phyloP scores from a whole-genome alignment of 2,797 vertebrate species.

The Selene dorsalis region DNA sequence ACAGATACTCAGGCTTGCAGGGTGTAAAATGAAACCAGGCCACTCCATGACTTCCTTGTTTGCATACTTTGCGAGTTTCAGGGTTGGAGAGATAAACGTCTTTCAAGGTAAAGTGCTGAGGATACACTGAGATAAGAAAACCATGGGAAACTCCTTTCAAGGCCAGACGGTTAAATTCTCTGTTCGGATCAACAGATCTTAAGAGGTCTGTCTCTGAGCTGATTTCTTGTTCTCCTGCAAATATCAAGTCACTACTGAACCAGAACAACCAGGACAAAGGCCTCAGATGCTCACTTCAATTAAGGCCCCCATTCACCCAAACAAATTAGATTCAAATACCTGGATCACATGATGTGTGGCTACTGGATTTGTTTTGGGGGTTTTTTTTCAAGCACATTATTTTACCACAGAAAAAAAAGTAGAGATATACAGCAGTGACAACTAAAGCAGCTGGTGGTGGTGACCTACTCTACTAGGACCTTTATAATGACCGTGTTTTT shows the following conservation, averaged over 20 bases:
- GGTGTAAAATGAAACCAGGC: constrained; percentile 64
- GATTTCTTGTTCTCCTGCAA: too few relatives aligned
- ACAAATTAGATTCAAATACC: neutral
- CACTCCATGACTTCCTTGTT: constrained; percentile 49
- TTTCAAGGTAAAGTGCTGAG: neutral
- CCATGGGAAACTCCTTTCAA: neutral
- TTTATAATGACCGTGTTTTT: neutral
- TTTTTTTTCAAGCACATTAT: neutral
- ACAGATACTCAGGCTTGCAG: neutral
- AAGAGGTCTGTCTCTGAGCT: neutral
- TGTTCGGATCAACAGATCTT: neutral
- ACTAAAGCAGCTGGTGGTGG: neutral
- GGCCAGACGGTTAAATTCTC: neutral
- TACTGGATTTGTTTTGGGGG: neutral
- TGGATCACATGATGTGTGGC: neutral
- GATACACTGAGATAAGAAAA: neutral
- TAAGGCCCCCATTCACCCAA: neutral
- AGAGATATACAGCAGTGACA: neutral
- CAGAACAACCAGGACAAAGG: neutral
- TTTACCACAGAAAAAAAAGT: neutral
- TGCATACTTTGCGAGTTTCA: constrained; percentile 65
- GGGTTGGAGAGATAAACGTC: constrained; percentile 10
- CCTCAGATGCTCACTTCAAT: neutral
- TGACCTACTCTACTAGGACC: neutral
- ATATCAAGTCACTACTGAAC: too few relatives aligned